Conservation (phyloP, 2,888 invertebrate species). For the Rutpela maculata region DNA sequence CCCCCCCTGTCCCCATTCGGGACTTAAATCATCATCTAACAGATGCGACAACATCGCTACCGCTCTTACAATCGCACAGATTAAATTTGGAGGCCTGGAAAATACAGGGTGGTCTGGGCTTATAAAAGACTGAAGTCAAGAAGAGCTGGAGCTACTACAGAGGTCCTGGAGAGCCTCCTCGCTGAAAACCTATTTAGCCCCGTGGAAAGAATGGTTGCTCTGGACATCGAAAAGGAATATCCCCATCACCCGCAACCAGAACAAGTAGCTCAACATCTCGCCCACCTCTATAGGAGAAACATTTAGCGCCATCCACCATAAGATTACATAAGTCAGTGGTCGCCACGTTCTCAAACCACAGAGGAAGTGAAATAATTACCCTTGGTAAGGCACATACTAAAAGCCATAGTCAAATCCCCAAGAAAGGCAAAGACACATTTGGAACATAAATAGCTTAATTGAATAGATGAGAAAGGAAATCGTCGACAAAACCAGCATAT, state of each 20-base stretch:
- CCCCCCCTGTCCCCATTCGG: constrained; percentile 45
- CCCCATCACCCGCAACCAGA: too few species aligned
- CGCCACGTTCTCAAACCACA: too few species aligned
- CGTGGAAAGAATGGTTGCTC: constrained; percentile 47
- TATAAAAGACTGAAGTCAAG: constrained; percentile 52
- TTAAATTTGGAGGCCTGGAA: constrained; percentile 60
- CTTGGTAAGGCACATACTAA: constrained; percentile 37
- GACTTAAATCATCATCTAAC: constrained; percentile 45
- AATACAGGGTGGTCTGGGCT: constrained; percentile 58
- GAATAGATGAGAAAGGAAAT: constrained; percentile 37
- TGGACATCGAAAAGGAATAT: constrained; percentile 31
- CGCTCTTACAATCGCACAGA: constrained; percentile 50
- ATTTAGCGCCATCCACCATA: too few species aligned
- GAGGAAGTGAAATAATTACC: neutral
- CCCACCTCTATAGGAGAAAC: too few species aligned
- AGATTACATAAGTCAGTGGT: too few species aligned
- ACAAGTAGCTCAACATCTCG: too few species aligned
- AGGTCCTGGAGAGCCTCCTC: constrained; percentile 49
- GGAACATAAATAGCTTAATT: constrained; percentile 38
- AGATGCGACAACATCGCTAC: constrained; percentile 45
- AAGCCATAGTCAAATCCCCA: constrained; percentile 38
- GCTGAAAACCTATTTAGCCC: constrained; percentile 45
- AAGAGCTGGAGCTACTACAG: constrained; percentile 43
- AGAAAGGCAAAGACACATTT: too few species aligned
- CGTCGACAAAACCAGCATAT: constrained; percentile 11